Base-by-base conservation (phyloP, 2,113 vertebrate genomes). In the Calyptommatus sinebrachiatus region DNA sequence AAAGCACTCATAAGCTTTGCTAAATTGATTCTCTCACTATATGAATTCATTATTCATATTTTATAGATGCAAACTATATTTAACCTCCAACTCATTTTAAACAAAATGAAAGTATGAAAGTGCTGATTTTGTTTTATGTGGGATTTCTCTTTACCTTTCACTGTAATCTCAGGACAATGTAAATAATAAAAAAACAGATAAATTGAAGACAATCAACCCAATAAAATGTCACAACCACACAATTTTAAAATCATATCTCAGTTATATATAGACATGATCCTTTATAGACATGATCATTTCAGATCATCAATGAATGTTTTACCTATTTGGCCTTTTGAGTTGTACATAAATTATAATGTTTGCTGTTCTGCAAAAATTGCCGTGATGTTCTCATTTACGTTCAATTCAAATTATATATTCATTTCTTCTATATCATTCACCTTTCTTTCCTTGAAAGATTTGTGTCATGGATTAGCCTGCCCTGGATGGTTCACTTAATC, bases 241-340 rank as follows among this genome's bases (percentile, higher is more conserved):
- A 57, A 18, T 57, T 31, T 63, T 53, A 21, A 71, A 72, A 48
- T n/a, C 46, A 20, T 18, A 62, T 48, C 75, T 20, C 11, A 12
- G 31, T 28, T 65, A 11, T 14, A 48, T n/a, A n/a, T n/a, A n/a
- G 53, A 22, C 45, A 16, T 70, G 41, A 24, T 70, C 50, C 21
- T 61, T 48, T 48, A 18, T 62, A 57, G 62, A 70, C 14, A 24
- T 35, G 50, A 8, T 29, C 29, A 16, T 62, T 70, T 70, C 46
- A 31, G 50, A 62, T 70, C 53, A 12, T 29, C 65, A 12, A 62
- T 81, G 53, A 66, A 45, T 62, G 60, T 75, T 46, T 31, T 65
- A 81, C 75, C 45, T 75, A 60, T 81, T 81, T 81, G 72, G 48
- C 31, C 68, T 70, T 81, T 76, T 76, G 20, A 63, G 45, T 63